Evolutionary conservation across 2,113 vertebrate species (phyloP), one percentile per base, ranked within the genome.

Genomic region (Poeciliopsis turrubarensis): DNA sequence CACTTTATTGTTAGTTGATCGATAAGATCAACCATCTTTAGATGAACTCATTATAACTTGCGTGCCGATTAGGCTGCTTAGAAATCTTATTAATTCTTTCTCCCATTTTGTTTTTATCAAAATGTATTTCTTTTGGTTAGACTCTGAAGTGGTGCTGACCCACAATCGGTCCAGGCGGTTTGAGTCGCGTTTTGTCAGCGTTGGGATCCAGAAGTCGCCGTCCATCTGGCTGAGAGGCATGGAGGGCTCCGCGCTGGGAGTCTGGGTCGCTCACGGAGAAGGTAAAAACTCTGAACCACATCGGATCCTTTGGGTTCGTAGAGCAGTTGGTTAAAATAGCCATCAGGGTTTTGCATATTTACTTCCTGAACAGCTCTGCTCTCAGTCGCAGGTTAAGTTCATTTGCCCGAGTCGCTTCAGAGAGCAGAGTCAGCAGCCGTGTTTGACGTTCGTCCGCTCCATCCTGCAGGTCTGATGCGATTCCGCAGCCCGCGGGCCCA

Each of bases 211-310:
- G 65, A 88, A 94, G 0, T 96, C 96, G 1, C 94, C 95, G 0
- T 95, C 96, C 12, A 22, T 97, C 73, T 96, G 97, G 97, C 94
- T 98, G 0, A 87, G 70, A 62, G 97, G 96, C 39, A 97, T 98
- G 97, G 95, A 94, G 32, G 96, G 96, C 0, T 95, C 96, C 0
- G 92, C 94, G 29, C 92, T 98, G 70, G 97, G 97, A 0, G 94
- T 97, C 70, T 98, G 97, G 97, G 96, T 97, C 0, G 96, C 96
- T 4, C 96, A 97, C 0, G 97, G 96, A 41, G 96, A 97, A 96
- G 97, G 97, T 98, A 87, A 70, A 70, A 57, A 51, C 9, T 27
- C 34, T 25, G 22, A 29, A 32, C 19, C n/a, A 4, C 8, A 11
- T 19, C n/a, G 25, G 27, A 30, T 54, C 10, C 3, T 26, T 31